These are phyloP conservation scores for Poeciliopsis infans DNA, from an alignment of 2,797 vertebrate genomes.

Conservation along the genomic window DNA sequence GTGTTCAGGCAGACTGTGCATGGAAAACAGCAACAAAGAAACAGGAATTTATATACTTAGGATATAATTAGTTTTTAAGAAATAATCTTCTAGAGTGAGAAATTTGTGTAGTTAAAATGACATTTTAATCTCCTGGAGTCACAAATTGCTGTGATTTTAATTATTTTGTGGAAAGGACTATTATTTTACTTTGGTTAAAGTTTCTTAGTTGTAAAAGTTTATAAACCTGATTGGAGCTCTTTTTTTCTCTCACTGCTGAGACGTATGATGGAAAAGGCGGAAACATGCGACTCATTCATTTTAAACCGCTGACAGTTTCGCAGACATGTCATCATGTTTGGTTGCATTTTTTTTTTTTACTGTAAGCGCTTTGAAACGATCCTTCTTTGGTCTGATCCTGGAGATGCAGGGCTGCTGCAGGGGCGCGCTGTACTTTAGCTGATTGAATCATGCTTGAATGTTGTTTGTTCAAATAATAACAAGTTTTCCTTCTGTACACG, in stretches of 20 bases:
- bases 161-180: background rate
- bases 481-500: background rate
- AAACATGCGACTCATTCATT: background rate
- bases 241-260: background rate
- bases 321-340: background rate
- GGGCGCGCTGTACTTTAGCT: background rate
- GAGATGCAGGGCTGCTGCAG: background rate
- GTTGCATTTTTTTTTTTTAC: background rate
- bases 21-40: background rate
- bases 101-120: background rate
- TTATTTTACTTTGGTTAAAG: background rate
- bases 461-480: constrained; percentile 2
- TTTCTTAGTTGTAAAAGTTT: background rate
- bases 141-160: background rate
- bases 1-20: background rate
- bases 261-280: background rate
- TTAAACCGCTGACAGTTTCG: background rate
- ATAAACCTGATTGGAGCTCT: background rate
- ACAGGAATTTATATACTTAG: background rate
- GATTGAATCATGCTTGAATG: background rate
- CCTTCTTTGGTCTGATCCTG: background rate
- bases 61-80: background rate
- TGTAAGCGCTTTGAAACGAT: background rate
- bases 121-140: background rate
- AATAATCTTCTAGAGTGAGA: background rate